Base-by-base conservation (phyloP, 2,113 vertebrate genomes). In the Alethe diademata region DNA sequence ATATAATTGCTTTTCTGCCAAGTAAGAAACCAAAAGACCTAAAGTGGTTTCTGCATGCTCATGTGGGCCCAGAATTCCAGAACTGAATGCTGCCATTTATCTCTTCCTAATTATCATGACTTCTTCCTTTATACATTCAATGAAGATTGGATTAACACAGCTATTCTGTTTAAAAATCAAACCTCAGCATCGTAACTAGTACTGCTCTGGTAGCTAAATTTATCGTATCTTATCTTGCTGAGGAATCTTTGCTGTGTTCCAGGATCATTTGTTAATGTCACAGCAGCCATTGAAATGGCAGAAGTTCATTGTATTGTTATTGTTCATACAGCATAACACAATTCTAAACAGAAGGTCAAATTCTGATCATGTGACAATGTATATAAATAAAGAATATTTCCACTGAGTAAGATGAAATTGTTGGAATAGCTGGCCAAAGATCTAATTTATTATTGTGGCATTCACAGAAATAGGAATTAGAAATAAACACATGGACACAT, bases 151-250 rank as follows among this genome's bases (percentile, higher is more conserved):
- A 95, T 95, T 96, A 96, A 86, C n/a, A 0, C 43, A 92, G 62
- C 47, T 95, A 87, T 95, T 94, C 90, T 96, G 95, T 96, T 97
- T 96, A 94, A 94, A 97, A 96, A 94, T 78, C 88, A 88, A 76
- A 93, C 64, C 36, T 90, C 67, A 1, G 60, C 82, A 80, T 92
- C 0, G 0, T 66, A 60, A 74, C 64, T 93, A 71, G 71, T 71
- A 95, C 29, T 16, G 36, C 50, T 90, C 69, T 70, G 76, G 67
- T 56, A 92, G 71, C 82, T 97, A 96, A 94, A 96, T 97, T 94
- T 91, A 89, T 96, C 50, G 1, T 84, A 86, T 93, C 93, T 95
- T 96, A 96, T 97, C 94, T 86, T 80, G 64, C 78, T 78, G 50
- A 94, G 85, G 91, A 94, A 97, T 96, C 93, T 90, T 87, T 86